Base-by-base conservation (phyloP, 1,140 invertebrate genomes). In the Harlomillsia oculata region DNA sequence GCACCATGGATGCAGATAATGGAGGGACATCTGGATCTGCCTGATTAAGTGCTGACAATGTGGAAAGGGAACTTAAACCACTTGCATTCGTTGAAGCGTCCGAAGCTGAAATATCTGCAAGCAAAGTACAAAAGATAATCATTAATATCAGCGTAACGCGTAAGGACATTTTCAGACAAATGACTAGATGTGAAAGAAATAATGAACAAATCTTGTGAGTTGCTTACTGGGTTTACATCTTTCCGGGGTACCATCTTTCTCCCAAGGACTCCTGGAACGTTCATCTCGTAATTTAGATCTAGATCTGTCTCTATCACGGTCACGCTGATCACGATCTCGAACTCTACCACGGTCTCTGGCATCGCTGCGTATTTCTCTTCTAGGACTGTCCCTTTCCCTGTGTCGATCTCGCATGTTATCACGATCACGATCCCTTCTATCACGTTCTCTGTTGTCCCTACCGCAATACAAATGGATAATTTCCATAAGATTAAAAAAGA, bases 1-100 rank as follows among this genome's bases (percentile, higher is more conserved):
- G 90, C 59, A 87, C 84, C 64, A 95, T 77, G 59, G 86, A 89
- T 32, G 90, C 87, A 67, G 88, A 90, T 65, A 95, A 76, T 69
- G 83, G 82, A 37, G 84, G 84, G 20, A 32, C n/a, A 32, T 48
- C 45, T 4, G 45, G 16, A 37, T 50, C 48, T 11, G 48, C 32
- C 28, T 21, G 48, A 36, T 30, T 36, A 23, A 50, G 48, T 34
- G 51, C 51, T 11, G 36, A 36, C 26, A 53, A 37, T 32, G 37
- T 43, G 30, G 21, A 36, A 32, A 57, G 32, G 29, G 67, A 67
- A 62, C 72, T 72, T 6, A 69, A 67, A 16, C 51, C 40, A 53
- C 48, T 65, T 21, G 43, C 46, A 29, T 30, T 43, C 21, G 45
- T 34, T 60, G 20, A 30, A 46, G n/a, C n/a, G n/a, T n/a, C n/a